These are phyloP conservation scores for Mongoloraphidia duomilia DNA, from an alignment of 2,888 invertebrate genomes.

Conservation along the genomic window DNA sequence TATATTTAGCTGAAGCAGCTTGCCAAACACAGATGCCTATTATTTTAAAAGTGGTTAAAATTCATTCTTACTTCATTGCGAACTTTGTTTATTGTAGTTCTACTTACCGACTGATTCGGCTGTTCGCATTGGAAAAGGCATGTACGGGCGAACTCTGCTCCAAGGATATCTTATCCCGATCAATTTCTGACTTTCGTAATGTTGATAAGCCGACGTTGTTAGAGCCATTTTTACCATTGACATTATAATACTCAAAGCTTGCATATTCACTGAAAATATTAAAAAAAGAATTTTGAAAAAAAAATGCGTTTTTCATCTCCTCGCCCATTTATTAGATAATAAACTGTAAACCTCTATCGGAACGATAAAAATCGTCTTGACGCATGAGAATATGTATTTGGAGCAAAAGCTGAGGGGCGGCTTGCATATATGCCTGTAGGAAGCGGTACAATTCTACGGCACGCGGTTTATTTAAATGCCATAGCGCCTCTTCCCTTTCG, in stretches of 20 bases:
- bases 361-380: conserved; percentile 25
- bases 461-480: conserved; percentile 44
- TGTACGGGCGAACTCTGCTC: conserved; percentile 35
- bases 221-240: conserved; percentile 54
- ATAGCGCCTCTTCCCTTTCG: conserved; percentile 43
- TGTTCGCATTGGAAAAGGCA: not conserved
- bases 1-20: too few relatives aligned
- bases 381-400: conserved; percentile 49
- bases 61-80: too few relatives aligned
- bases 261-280: conserved; percentile 43
- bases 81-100: too few relatives aligned
- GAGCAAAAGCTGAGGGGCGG: conserved; percentile 55
- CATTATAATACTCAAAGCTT: conserved; percentile 49
- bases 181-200: conserved; percentile 64
- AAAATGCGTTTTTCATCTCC: too few relatives aligned
- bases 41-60: too few relatives aligned
- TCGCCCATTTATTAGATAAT: not conserved
- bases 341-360: not conserved
- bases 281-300: conserved; percentile 2
- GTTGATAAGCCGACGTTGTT: conserved; percentile 55
- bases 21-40: too few relatives aligned
- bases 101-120: not conserved
- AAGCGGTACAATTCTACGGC: conserved; percentile 64
- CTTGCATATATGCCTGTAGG: conserved; percentile 62
- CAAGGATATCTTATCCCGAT: conserved; percentile 61